Percentiles rank a stretch among this genome's conserved stretches.
Evolutionary conservation across 2,888 invertebrate genomes (phyloP).

Genomic region (Dione juno): DNA sequence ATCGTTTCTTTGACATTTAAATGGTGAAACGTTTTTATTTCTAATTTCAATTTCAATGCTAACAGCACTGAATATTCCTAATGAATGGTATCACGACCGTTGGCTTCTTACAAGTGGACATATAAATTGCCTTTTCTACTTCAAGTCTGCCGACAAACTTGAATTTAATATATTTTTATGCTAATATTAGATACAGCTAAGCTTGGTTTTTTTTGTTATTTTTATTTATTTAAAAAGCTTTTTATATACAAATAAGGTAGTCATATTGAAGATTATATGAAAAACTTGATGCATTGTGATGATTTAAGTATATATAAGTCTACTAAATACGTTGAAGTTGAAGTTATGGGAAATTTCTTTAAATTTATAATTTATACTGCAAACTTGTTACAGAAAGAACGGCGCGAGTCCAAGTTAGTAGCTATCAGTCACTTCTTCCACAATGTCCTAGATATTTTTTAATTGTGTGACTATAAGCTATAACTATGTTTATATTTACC

Average conservation of each 20-base stretch:
- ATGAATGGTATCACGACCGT: conserved; percentile 31
- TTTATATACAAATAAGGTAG: neutral
- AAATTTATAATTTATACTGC: no score
- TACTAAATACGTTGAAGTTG: no score
- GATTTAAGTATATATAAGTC: no score
- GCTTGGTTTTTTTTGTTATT: neutral
- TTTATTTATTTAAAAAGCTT: conserved; percentile 1
- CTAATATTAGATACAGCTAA: conserved; percentile 4
- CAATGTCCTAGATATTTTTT: no score
- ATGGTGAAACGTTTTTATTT: conserved; percentile 38
- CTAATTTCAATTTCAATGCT: conserved; percentile 41
- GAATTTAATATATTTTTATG: conserved; percentile 19
- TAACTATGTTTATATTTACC: no score
- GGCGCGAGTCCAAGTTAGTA: no score
- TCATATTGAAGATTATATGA: neutral
- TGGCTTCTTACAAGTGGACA: conserved; percentile 26
- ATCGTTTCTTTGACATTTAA: conserved; percentile 37
- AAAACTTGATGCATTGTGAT: neutral
- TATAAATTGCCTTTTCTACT: conserved; percentile 35
- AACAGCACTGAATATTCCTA: conserved; percentile 38
- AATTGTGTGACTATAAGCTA: no score
- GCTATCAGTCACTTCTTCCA: no score
- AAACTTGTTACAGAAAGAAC: no score
- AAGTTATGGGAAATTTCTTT: no score
- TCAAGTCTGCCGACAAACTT: conserved; percentile 35